Base-by-base conservation (phyloP, 2,888 invertebrate species). In the Nemotelus pantherinus region DNA sequence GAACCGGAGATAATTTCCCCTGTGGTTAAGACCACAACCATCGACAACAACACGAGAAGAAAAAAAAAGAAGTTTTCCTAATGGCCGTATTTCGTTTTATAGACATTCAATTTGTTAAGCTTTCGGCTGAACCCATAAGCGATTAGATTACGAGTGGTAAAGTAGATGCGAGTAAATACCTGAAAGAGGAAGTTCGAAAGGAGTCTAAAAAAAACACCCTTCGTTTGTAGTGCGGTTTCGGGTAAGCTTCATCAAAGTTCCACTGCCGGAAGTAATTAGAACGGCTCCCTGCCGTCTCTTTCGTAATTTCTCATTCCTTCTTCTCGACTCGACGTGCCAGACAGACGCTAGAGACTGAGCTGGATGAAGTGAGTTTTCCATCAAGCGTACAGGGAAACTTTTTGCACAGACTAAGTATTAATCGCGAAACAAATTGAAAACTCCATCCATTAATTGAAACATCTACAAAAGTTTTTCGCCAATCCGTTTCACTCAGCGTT, bases 1-100 rank as follows among this genome's bases (percentile, higher is more conserved):
- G 55, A 55, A 71, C 71, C 71, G 57, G 71, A 71, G 71, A 71
- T 71, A 55, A 71, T 71, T 71, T 71, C 71, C 71, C 71, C 44
- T 55, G 71, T 57, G 71, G 71, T 71, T 71, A 71, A 53, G 71
- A 5, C 68, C 50, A 68, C 71, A 10, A 7, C 65, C 65, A 65
- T 45, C 25, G 43, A 65, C 9, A 6, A 3, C 41, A 6, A 10
- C 7, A 7, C 10, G 53, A 7, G 58, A n/a, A 47, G 10, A n/a
- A 41, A 41, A 47, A n/a, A 45, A n/a, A 47, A 65, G 47, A 65
- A 65, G 47, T 45, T 65, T 65, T 45, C 45, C 65, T 47, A 65
- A 65, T 65, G 3, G 45, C 65, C n/a, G n/a, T 65, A 45, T 47
- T 45, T 65, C 65, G 45, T 45, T 43, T 65, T 65, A 65, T 65